Evolutionary conservation across 1,140 invertebrate species (phyloP).

Genomic region (Orius insidiosus): DNA sequence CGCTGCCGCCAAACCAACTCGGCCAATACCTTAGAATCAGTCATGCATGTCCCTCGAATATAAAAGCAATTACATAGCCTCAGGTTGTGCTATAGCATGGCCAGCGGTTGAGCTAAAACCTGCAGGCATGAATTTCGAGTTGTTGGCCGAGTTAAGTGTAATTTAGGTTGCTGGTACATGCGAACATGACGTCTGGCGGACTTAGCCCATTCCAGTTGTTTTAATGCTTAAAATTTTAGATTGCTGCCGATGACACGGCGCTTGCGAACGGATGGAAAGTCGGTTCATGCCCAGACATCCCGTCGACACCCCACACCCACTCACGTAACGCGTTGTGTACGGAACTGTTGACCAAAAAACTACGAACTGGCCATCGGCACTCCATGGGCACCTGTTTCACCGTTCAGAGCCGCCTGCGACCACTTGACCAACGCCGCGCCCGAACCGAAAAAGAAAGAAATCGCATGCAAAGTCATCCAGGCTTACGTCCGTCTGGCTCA

Average conservation of each 20-base stretch:
- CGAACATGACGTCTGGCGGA: no score
- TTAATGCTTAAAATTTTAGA: slow-evolving; percentile 5
- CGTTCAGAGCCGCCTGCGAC: slow-evolving; percentile 44
- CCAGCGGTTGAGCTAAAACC: no score
- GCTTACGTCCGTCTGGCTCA: slow-evolving; percentile 34
- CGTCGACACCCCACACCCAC: slow-evolving; percentile 29
- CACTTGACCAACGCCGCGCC: slow-evolving; percentile 25
- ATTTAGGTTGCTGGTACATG: no score
- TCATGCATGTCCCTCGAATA: not conserved
- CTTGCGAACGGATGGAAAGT: slow-evolving; percentile 54
- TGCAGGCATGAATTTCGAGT: no score
- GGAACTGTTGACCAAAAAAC: slow-evolving; percentile 6
- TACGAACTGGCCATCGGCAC: slow-evolving; percentile 2
- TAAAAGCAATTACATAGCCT: not conserved
- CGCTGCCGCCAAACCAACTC: no score
- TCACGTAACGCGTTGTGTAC: slow-evolving; percentile 6
- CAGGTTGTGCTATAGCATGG: no score
- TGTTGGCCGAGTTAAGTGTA: no score
- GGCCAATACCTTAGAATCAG: not conserved
- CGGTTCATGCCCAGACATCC: slow-evolving; percentile 32
- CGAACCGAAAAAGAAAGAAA: slow-evolving; percentile 29
- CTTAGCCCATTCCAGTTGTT: no score
- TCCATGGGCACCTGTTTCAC: slow-evolving; percentile 16
- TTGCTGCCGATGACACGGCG: slow-evolving; percentile 23
- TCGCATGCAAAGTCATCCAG: slow-evolving; percentile 36